Evolutionary conservation across 2,888 invertebrate species (phyloP), one percentile per base, ranked within the genome.

Genomic region (Nebria brevicollis): DNA sequence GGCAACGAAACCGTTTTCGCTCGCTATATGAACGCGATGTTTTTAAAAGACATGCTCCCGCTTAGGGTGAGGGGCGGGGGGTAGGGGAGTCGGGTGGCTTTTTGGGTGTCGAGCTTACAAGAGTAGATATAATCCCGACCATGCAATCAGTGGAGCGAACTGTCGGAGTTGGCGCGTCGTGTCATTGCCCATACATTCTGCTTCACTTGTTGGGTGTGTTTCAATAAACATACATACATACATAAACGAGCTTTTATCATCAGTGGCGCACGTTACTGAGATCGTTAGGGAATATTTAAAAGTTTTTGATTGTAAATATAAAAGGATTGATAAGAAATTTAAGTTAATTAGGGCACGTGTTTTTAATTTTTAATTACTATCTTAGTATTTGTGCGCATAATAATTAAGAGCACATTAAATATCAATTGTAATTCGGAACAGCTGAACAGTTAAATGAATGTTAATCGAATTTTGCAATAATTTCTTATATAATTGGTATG

Each of bases 141-240:
- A 74, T 41, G 79, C 25, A 75, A 68, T 74, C 79, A 79, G n/a
- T 75, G 79, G 70, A 79, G 79, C 79, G 79, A 66, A 79, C 79
- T 74, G 79, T 74, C 43, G 42, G 75, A 79, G 74, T 79, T 77
- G 77, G 79, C 54, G 79, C 79, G 77, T 74, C 79, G 79, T 79
- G 79, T 79, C 79, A 79, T 79, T 79, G 79, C 79, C 79, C 74
- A 79, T 79, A 74, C 13, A 74, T 79, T 79, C 79, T 74, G 79
- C 79, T 79, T 75, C 79, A 43, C 79, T 75, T 54, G 7, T 8
- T 54, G 13, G 54, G 11, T 54, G 54, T 54, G 54, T 54, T 54
- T 54, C 7, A 34, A 34, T 34, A 34, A 4, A 34, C 34, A 34
- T 34, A 34, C 5, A 34, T 34, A 34, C 34, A 34, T 34, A 34